Conservation (phyloP, 1,140 invertebrate genomes). For the Tenebrio molitor region DNA sequence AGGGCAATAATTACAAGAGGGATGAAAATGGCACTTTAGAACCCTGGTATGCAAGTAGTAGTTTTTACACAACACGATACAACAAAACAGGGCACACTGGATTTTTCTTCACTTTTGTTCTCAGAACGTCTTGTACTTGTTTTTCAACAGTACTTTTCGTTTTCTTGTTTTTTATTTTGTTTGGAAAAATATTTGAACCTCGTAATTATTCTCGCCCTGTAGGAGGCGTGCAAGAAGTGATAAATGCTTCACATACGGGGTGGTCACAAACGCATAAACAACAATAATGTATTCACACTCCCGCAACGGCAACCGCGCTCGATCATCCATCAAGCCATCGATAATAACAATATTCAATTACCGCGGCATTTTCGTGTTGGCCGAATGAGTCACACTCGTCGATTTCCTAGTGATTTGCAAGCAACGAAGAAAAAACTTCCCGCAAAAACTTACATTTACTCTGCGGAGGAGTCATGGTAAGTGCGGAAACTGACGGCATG, state of each 20-base stretch:
- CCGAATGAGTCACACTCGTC: slow-evolving; percentile 1
- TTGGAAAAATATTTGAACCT: too few relatives aligned
- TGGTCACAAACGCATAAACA: slow-evolving; percentile 10
- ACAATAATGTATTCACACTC: neutral
- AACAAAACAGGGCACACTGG: too few relatives aligned
- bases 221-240: too few relatives aligned
- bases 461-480: slow-evolving; percentile 82
- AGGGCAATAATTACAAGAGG: too few relatives aligned
- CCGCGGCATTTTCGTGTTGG: slow-evolving; percentile 8
- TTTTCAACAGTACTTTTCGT: neutral
- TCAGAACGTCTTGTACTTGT: neutral
- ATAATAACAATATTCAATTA: slow-evolving; percentile 40
- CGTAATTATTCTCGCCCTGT: too few relatives aligned
- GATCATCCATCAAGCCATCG: neutral
- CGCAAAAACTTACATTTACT: slow-evolving; percentile 73
- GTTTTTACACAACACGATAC: neutral
- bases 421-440: neutral
- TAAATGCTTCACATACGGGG: slow-evolving; percentile 16
- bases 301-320: neutral
- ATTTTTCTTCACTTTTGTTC: neutral
- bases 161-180: too few relatives aligned
- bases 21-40: too few relatives aligned
- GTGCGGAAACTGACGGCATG: slow-evolving; percentile 79
- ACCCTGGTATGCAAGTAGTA: too few relatives aligned
- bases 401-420: slow-evolving; percentile 13